Base-by-base conservation (phyloP, 2,113 vertebrate genomes). In the Alligator mississippiensis region DNA sequence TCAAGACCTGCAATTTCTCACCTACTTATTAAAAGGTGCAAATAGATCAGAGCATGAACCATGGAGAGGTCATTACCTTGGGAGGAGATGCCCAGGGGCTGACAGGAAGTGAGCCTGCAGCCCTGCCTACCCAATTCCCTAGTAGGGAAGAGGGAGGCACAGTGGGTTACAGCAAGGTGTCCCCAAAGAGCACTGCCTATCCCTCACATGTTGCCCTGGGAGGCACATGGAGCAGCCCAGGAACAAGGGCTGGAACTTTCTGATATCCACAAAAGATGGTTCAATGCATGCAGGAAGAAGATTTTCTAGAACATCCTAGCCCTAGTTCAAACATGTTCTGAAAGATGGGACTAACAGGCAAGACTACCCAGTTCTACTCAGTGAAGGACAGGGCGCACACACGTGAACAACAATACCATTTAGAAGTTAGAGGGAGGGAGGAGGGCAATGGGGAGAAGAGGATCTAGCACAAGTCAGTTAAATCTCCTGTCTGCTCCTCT, bases 41-140 rank as follows among this genome's bases (percentile, higher is more conserved):
- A 17, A 38, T 0, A 6, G 54, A 86, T 14, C 77, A 63, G 17
- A 47, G 25, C 9, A 77, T 28, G 54, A 19, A 0, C 1, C 7
- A 68, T 3, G 4, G 22, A n/a, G 27, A 55, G 19, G 30, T 38
- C 19, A 21, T 4, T 9, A 72, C 13, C 30, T 0, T 4, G 25
- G 60, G 30, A 11, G 16, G 34, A 80, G 77, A 18, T 38, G 9
- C 30, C 11, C 18, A 11, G 22, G 34, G 68, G 68, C 19, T 22
- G 30, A 21, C 14, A 21, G 19, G 68, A 72, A 19, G n/a, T 70
- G 77, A 60, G 9, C 34, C 24, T 27, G 30, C 22, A 15, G 19
- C 58, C 22, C 38, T 10, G 25, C 25, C 22, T 6, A 14, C 63
- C 27, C 63, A 28, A 19, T 17, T 13, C 77, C 77, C 14, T 34